Evolutionary conservation across 2,113 vertebrate genomes (phyloP).

Genomic region (Sinocyclocheilus maitianheensis): DNA sequence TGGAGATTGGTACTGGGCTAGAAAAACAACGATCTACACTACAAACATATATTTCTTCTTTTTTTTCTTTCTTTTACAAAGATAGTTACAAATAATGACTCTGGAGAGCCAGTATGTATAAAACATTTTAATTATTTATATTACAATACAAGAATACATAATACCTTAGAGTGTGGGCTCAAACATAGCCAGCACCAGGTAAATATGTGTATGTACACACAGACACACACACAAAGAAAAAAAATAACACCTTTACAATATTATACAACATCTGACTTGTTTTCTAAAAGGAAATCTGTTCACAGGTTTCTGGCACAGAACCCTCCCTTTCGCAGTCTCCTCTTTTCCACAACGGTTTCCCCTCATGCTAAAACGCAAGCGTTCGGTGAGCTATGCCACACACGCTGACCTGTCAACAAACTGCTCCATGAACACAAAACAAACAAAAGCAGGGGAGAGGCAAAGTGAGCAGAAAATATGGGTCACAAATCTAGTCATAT

Average conservation of each 20-base stretch:
- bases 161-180: constrained; percentile 74
- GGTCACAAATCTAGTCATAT: constrained; percentile 56
- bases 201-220: constrained; percentile 61
- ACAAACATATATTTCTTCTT: background rate
- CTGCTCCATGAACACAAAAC: constrained; percentile 40
- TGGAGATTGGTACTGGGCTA: background rate
- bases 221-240: constrained; percentile 25
- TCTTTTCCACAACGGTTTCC: background rate
- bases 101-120: constrained; percentile 72
- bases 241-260: constrained; percentile 68
- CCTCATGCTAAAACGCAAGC: constrained; percentile 25
- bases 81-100: constrained; percentile 37
- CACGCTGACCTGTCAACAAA: constrained; percentile 18
- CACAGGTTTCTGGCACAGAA: constrained; percentile 83
- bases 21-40: background rate
- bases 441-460: constrained; percentile 25
- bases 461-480: constrained; percentile 48
- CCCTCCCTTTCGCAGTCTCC: constrained; percentile 61
- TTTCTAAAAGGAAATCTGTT: constrained; percentile 74
- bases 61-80: background rate
- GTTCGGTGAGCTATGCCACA: background rate
- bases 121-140: constrained; percentile 87
- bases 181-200: constrained; percentile 75
- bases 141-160: constrained; percentile 85
- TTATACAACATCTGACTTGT: constrained; percentile 74